Evolutionary conservation across 2,797 vertebrate species (phyloP).

Genomic region (Cynodonichthys magdalenae): DNA sequence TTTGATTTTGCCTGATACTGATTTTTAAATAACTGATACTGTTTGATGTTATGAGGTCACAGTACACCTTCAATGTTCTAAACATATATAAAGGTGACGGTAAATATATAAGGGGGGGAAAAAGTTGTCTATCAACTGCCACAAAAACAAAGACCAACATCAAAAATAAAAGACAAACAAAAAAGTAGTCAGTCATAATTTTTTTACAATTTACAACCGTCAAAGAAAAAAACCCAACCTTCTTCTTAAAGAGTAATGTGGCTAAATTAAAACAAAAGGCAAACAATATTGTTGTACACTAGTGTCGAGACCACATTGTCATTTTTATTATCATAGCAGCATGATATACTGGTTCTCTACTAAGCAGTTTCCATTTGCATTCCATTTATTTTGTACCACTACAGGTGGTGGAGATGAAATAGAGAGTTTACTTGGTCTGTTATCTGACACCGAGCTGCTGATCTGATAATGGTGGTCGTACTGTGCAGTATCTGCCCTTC

Average conservation of each 20-base stretch:
- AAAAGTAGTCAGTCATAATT: too few species aligned
- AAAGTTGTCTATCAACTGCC: too few species aligned
- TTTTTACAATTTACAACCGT: not conserved
- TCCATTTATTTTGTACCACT: slow-evolving; percentile 50
- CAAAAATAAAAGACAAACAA: too few species aligned
- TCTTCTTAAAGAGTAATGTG: not conserved
- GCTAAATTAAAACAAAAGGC: slow-evolving; percentile 33
- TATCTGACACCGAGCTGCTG: slow-evolving; percentile 68
- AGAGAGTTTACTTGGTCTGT: slow-evolving; percentile 59
- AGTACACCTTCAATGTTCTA: too few species aligned
- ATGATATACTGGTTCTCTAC: slow-evolving; percentile 15
- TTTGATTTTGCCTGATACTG: too few species aligned
- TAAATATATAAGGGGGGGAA: too few species aligned
- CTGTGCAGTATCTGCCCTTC: slow-evolving; percentile 58
- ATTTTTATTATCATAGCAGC: slow-evolving; percentile 28
- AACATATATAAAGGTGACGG: too few species aligned
- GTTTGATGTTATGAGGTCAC: too few species aligned
- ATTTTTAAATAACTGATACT: too few species aligned
- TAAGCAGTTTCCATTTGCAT: slow-evolving; percentile 45
- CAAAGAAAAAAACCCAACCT: not conserved
- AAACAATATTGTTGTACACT: slow-evolving; percentile 8
- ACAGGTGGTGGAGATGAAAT: slow-evolving; percentile 61
- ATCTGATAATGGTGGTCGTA: slow-evolving; percentile 66
- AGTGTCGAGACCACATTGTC: slow-evolving; percentile 24
- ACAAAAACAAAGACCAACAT: not conserved